These are phyloP conservation scores for Catotricha subobsoleta DNA, from an alignment of 2,888 invertebrate species.

Conservation along the genomic window DNA sequence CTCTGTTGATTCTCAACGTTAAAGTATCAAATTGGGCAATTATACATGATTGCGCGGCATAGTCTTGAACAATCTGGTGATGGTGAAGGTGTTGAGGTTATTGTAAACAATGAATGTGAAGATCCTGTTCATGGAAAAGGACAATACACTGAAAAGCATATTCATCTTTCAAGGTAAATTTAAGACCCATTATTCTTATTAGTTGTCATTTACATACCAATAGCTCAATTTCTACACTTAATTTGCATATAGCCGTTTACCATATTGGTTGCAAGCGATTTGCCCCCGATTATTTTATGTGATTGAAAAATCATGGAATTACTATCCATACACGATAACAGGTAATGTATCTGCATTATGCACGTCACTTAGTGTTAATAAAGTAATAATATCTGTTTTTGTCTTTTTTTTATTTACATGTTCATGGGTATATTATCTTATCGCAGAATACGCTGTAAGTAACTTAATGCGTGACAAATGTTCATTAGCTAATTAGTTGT, in stretches of 20 bases:
- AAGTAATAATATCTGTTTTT: slow-evolving; percentile 9
- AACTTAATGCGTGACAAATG: too few species aligned
- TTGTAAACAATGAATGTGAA: slow-evolving; percentile 62
- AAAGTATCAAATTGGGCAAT: slow-evolving; percentile 77
- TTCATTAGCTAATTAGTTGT: too few species aligned
- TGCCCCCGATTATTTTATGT: slow-evolving; percentile 83
- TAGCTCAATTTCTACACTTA: too few species aligned
- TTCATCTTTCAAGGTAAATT: slow-evolving; percentile 66
- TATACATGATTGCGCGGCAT: slow-evolving; percentile 89
- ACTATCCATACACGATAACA: slow-evolving; percentile 78
- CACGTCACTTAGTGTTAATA: background rate
- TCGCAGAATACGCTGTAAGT: slow-evolving; percentile 63
- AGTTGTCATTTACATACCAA: background rate
- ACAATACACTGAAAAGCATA: slow-evolving; percentile 77
- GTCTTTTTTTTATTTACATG: slow-evolving; percentile 14
- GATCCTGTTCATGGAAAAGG: slow-evolving; percentile 67
- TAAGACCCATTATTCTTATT: background rate
- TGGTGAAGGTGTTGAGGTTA: slow-evolving; percentile 82
- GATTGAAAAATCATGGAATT: slow-evolving; percentile 90
- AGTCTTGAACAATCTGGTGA: slow-evolving; percentile 78
- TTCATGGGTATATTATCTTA: too few species aligned
- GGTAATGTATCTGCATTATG: slow-evolving; percentile 32
- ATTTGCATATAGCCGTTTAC: slow-evolving; percentile 47
- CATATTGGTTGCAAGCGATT: slow-evolving; percentile 74
- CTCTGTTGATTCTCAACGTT: slow-evolving; percentile 19